These are phyloP conservation scores for Brachionus rotundiformis DNA, from an alignment of 1,140 invertebrate genomes.

Conservation along the genomic window DNA sequence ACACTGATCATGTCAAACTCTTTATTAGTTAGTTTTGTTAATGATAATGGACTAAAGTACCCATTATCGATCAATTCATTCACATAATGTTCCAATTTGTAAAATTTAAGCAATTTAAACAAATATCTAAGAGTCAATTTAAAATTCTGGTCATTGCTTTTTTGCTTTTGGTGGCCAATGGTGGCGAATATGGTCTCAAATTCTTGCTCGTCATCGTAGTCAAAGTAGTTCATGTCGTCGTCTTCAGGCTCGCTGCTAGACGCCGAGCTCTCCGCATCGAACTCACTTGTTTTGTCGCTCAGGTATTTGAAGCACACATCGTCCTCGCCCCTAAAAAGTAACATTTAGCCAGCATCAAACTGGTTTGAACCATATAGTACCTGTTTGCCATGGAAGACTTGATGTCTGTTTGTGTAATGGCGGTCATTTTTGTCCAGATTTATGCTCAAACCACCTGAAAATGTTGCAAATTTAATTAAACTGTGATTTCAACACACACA, in stretches of 20 bases:
- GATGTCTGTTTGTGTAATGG: not conserved
- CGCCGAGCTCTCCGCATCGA: not conserved
- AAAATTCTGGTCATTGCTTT: not conserved
- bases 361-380: not conserved
- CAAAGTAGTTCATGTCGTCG: slow-evolving; percentile 13
- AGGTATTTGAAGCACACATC: not conserved
- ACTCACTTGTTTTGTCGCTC: not conserved
- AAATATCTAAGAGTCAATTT: slow-evolving; percentile 32
- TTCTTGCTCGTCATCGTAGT: slow-evolving; percentile 11
- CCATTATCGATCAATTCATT: slow-evolving; percentile 27
- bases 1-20: slow-evolving; percentile 26
- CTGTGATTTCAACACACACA: not conserved
- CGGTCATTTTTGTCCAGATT: not conserved
- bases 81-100: slow-evolving; percentile 31
- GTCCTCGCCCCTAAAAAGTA: not conserved
- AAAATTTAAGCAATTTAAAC: slow-evolving; percentile 42
- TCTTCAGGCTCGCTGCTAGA: not conserved
- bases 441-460: slow-evolving; percentile 1
- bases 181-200: slow-evolving; percentile 19
- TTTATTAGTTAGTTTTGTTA: slow-evolving; percentile 5
- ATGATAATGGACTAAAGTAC: slow-evolving; percentile 27
- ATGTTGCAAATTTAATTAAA: slow-evolving; percentile 40
- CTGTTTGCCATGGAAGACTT: not conserved
- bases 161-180: not conserved
- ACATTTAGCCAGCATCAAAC: not conserved